Conservation (phyloP, 1,140 invertebrate species). For the Pseudomyrmex flavicornis region DNA sequence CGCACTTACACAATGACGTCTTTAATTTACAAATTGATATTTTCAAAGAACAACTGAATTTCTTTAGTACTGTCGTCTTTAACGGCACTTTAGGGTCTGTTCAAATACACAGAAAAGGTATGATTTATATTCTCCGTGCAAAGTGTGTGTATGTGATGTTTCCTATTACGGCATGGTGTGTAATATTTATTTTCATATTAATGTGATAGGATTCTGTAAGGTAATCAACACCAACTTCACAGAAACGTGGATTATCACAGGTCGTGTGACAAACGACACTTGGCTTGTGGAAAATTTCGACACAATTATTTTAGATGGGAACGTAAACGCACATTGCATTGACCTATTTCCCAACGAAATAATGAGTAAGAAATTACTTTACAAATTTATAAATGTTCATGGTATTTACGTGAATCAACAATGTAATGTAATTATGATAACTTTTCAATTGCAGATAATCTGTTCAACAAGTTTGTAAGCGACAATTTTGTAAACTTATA, state of each 20-base stretch:
- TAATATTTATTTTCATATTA: background rate
- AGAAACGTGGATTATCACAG: too few species aligned
- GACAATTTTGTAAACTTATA: background rate
- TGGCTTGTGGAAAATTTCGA: too few species aligned
- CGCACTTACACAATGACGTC: background rate
- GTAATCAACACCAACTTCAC: background rate
- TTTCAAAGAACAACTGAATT: too few species aligned
- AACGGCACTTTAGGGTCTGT: too few species aligned
- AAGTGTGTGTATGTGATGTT: too few species aligned
- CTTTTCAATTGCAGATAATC: constrained; percentile 24
- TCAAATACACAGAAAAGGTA: too few species aligned
- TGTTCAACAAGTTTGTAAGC: background rate
- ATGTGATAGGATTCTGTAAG: background rate
- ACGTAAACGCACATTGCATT: background rate
- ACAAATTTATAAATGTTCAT: background rate
- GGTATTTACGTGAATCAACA: too few species aligned
- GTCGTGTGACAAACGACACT: too few species aligned
- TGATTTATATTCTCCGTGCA: too few species aligned
- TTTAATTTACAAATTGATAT: background rate
- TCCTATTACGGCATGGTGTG: too few species aligned
- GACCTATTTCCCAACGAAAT: background rate
- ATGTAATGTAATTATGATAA: background rate
- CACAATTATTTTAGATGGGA: background rate
- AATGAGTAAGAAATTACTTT: background rate
- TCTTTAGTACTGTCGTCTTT: too few species aligned